Conservation (phyloP, 2,888 invertebrate genomes). For the Mantis religiosa region DNA sequence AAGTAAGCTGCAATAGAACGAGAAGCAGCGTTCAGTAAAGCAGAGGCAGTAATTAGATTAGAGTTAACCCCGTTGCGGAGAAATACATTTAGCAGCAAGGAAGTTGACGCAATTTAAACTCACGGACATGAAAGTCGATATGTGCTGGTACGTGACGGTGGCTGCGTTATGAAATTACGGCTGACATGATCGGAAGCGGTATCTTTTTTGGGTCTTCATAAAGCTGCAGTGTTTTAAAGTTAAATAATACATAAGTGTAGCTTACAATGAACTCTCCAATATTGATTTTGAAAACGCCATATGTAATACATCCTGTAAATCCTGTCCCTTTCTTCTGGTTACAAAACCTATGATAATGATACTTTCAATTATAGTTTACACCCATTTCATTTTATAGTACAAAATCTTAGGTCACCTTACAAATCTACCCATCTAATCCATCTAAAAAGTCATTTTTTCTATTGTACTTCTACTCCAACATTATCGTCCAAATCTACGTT, state of each 20-base stretch:
- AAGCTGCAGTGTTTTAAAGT: background rate
- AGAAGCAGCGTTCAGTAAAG: background rate
- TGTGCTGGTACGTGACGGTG: background rate
- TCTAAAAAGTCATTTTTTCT: too few species aligned
- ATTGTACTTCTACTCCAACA: too few species aligned
- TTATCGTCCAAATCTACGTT: too few species aligned
- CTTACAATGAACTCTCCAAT: background rate
- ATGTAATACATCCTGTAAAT: too few species aligned
- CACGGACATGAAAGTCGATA: background rate
- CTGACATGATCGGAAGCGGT: background rate
- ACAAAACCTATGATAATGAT: too few species aligned
- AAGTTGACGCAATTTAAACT: background rate
- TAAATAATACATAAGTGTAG: background rate
- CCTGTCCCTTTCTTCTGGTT: too few species aligned
- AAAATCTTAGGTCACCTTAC: too few species aligned
- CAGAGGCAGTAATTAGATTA: background rate
- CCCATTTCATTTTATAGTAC: too few species aligned
- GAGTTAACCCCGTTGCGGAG: background rate
- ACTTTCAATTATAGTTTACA: too few species aligned
- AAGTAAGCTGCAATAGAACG: background rate
- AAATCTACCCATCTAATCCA: too few species aligned
- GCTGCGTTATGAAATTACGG: background rate
- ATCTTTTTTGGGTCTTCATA: background rate
- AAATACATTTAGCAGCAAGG: background rate
- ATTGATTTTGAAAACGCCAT: too few species aligned